Conservation (phyloP, 1,140 invertebrate species). For the Colletes gigas region DNA sequence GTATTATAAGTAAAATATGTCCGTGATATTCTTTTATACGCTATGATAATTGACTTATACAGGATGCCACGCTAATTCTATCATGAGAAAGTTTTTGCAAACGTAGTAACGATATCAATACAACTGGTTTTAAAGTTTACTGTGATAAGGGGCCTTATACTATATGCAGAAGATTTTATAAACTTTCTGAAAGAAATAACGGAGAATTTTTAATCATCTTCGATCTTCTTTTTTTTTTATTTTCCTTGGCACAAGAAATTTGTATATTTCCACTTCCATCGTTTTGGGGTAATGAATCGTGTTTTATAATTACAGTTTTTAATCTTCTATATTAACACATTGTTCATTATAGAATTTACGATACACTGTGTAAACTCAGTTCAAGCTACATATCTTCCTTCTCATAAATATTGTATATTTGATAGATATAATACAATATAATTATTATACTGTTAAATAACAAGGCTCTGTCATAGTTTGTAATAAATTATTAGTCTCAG, state of each 20-base stretch:
- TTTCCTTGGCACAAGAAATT: no score
- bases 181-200: neutral
- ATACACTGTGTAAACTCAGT: no score
- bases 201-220: neutral
- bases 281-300: no score
- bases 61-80: neutral
- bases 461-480: no score
- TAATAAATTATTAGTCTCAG: no score
- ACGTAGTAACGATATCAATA: neutral
- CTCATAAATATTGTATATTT: no score
- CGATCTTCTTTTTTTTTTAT: neutral
- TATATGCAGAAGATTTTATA: neutral
- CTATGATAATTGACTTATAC: constrained; percentile 2
- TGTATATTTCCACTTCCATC: no score
- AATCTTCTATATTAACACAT: neutral
- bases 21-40: neutral
- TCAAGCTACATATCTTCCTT: no score
- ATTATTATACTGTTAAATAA: no score
- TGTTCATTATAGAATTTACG: no score
- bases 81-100: neutral
- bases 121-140: neutral
- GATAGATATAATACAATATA: no score
- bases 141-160: neutral
- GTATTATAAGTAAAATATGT: neutral
- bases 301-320: neutral